Conservation (phyloP, 2,888 invertebrate genomes). For the Sepioteuthis lessoniana region DNA sequence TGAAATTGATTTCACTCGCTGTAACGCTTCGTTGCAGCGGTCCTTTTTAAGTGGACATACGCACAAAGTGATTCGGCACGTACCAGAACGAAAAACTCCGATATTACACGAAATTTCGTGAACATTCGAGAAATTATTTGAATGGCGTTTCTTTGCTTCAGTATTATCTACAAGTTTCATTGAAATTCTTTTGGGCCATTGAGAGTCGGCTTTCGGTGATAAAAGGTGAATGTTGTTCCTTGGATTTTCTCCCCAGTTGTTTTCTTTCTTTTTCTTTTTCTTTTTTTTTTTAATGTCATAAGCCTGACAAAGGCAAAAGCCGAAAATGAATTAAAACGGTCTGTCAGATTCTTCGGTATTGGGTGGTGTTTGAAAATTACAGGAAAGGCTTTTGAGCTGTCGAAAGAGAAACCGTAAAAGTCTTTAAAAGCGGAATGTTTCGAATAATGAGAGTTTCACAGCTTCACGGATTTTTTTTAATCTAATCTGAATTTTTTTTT, state of each 20-base stretch:
- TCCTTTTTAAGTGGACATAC: constrained; percentile 2
- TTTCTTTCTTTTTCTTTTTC: not conserved
- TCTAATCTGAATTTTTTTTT: not conserved
- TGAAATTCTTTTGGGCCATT: not conserved
- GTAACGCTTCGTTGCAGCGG: not conserved
- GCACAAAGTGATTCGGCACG: not conserved
- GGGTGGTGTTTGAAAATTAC: constrained; percentile 33
- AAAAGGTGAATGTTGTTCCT: not conserved
- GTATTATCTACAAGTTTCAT: constrained; percentile 14
- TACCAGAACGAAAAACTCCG: not conserved
- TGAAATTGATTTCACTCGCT: not conserved
- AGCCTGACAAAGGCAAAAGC: constrained; percentile 4
- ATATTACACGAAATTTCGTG: constrained; percentile 33
- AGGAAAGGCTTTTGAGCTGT: not conserved
- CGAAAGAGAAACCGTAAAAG: not conserved
- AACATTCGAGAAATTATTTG: not conserved
- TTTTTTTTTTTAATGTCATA: not conserved
- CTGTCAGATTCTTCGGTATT: not conserved
- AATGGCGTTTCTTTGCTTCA: constrained; percentile 12
- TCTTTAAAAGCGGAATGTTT: constrained; percentile 1
- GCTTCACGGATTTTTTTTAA: not conserved
- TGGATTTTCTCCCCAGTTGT: not conserved
- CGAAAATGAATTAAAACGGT: constrained; percentile 16
- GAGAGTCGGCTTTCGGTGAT: not conserved
- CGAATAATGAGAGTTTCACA: not conserved